Evolutionary conservation across 2,797 vertebrate genomes (phyloP).

Genomic region (Pogonophryne albipinna): DNA sequence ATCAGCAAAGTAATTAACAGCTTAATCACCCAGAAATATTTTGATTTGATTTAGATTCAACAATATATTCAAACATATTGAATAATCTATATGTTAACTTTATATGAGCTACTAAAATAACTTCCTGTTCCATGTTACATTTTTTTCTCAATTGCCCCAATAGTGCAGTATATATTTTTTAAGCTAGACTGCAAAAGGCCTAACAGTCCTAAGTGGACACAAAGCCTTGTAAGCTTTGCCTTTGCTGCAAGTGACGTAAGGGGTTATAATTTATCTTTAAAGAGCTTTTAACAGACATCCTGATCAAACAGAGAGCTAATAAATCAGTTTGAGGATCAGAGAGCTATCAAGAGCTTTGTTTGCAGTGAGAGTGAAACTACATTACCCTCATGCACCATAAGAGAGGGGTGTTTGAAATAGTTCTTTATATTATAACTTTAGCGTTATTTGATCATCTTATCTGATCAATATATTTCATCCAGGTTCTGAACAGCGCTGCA

Average conservation of each 20-base stretch:
- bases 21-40: not conserved
- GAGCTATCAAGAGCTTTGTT: not conserved
- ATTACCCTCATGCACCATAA: not conserved
- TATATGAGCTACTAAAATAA: not conserved
- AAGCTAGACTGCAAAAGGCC: slow-evolving; percentile 15
- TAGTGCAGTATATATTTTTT: not conserved
- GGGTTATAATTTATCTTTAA: slow-evolving; percentile 24
- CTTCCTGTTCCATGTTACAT: slow-evolving; percentile 8
- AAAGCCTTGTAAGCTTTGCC: slow-evolving; percentile 18
- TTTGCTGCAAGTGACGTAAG: slow-evolving; percentile 26
- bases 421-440: slow-evolving; percentile 2
- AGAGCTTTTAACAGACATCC: slow-evolving; percentile 36
- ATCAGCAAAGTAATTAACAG: not conserved
- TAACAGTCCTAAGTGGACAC: slow-evolving; percentile 16
- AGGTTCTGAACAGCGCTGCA: slow-evolving; percentile 2
- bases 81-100: not conserved
- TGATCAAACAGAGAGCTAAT: slow-evolving; percentile 40
- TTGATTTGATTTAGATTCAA: not conserved
- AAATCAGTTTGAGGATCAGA: slow-evolving; percentile 9
- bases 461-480: not conserved
- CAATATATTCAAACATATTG: too few relatives aligned
- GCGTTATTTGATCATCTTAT: slow-evolving; percentile 6
- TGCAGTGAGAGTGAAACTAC: not conserved
- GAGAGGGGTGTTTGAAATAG: not conserved
- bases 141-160: slow-evolving; percentile 19